These are phyloP conservation scores for Pseudococcus longispinus DNA, from an alignment of 2,888 invertebrate species.

Conservation along the genomic window DNA sequence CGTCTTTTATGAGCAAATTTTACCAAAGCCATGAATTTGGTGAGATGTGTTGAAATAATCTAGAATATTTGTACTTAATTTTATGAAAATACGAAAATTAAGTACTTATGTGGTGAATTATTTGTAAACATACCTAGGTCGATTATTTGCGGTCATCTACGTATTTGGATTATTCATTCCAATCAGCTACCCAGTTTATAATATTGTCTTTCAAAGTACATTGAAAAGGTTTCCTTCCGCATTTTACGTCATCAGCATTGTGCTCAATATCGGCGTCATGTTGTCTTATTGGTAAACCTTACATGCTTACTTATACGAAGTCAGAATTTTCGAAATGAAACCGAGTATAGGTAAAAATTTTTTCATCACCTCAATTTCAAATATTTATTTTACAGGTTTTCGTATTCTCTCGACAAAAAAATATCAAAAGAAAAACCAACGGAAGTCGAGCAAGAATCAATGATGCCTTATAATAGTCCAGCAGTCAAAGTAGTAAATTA, in stretches of 20 bases:
- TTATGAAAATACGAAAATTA: background rate
- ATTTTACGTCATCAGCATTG: background rate
- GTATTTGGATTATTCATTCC: slow-evolving; percentile 18
- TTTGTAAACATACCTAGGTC: background rate
- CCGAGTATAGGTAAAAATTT: background rate
- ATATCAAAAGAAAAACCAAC: background rate
- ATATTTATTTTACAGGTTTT: background rate
- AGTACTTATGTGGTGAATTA: background rate
- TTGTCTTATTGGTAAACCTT: slow-evolving; percentile 27
- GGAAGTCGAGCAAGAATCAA: background rate
- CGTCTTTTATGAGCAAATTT: slow-evolving; percentile 54
- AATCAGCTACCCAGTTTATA: slow-evolving; percentile 7
- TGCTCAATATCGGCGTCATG: background rate
- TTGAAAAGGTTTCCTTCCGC: background rate
- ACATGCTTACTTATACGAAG: no score
- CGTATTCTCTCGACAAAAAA: background rate
- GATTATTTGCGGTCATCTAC: background rate
- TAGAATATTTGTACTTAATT: background rate
- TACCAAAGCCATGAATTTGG: slow-evolving; percentile 52
- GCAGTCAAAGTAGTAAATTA: background rate
- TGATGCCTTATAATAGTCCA: background rate
- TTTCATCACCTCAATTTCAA: no score
- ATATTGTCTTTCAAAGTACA: slow-evolving; percentile 11
- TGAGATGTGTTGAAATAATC: background rate
- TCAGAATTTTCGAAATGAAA: no score